These are phyloP conservation scores for Drosophila stalkeri DNA, from an alignment of 2,888 invertebrate genomes.

Conservation along the genomic window DNA sequence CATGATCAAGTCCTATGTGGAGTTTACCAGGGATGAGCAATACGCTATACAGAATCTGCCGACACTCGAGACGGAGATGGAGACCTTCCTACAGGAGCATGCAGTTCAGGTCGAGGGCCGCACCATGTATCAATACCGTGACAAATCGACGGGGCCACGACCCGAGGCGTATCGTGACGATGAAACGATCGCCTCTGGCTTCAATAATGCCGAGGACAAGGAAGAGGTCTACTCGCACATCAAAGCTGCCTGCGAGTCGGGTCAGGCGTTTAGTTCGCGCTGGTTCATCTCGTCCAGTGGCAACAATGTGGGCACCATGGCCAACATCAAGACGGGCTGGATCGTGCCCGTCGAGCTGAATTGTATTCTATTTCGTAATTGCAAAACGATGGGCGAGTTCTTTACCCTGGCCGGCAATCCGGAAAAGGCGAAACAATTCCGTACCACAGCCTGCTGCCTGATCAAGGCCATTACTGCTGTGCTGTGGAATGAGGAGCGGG, in stretches of 20 bases:
- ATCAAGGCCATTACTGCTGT: slow-evolving; percentile 87
- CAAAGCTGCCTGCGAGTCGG: slow-evolving; percentile 96
- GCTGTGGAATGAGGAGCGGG: slow-evolving; percentile 94
- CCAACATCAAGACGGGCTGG: slow-evolving; percentile 91
- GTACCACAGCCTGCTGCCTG: slow-evolving; percentile 87
- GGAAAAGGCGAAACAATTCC: slow-evolving; percentile 87
- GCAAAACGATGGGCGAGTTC: slow-evolving; percentile 90
- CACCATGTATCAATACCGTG: slow-evolving; percentile 91
- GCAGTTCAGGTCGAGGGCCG: slow-evolving; percentile 88
- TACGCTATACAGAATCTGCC: slow-evolving; percentile 88
- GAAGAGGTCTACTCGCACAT: slow-evolving; percentile 91
- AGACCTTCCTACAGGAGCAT: slow-evolving; percentile 93
- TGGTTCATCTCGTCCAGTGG: slow-evolving; percentile 91
- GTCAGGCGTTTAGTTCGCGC: slow-evolving; percentile 97
- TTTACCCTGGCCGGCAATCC: slow-evolving; percentile 87
- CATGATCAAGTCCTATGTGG: slow-evolving; percentile 93
- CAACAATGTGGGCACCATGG: slow-evolving; percentile 89
- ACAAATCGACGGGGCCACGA: slow-evolving; percentile 91
- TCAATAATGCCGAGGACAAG: slow-evolving; percentile 86
- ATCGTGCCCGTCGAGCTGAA: slow-evolving; percentile 97
- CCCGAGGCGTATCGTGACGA: slow-evolving; percentile 96
- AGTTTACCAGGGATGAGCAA: slow-evolving; percentile 89
- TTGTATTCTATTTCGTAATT: slow-evolving; percentile 93
- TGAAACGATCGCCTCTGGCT: slow-evolving; percentile 86
- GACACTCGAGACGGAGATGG: slow-evolving; percentile 90